Evolutionary conservation across 2,797 vertebrate genomes (phyloP).

Genomic region (Microctenopoma steveboyesi): DNA sequence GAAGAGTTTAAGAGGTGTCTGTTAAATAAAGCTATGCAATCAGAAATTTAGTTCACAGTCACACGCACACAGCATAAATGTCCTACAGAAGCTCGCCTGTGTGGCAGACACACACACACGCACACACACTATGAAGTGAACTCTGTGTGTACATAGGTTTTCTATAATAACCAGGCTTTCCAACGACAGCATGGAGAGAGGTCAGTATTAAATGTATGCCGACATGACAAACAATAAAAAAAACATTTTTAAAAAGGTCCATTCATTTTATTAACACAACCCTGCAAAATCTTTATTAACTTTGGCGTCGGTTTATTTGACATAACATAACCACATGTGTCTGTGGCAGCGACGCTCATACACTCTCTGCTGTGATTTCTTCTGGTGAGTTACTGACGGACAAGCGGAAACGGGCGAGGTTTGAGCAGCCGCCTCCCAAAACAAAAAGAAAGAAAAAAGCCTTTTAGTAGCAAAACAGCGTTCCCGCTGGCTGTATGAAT

Average conservation of each 20-base stretch:
- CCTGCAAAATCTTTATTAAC: constrained; percentile 35
- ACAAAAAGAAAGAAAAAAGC: constrained; percentile 47
- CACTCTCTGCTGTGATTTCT: constrained; percentile 47
- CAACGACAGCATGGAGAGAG: constrained; percentile 1
- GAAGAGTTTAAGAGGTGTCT: too few relatives aligned
- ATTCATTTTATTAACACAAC: constrained; percentile 24
- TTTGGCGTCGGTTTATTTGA: constrained; percentile 35
- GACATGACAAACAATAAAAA: neutral
- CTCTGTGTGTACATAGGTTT: neutral
- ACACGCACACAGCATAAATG: constrained; percentile 35
- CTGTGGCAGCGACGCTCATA: constrained; percentile 31
- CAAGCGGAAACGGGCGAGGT: constrained; percentile 26
- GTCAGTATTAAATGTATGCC: neutral
- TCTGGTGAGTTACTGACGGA: constrained; percentile 46
- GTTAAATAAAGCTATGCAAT: too few relatives aligned
- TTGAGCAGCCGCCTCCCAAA: constrained; percentile 36
- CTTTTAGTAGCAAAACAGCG: constrained; percentile 64
- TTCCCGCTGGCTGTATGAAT: constrained; percentile 77
- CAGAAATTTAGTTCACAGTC: neutral
- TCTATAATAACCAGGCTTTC: neutral
- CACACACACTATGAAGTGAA: constrained; percentile 4
- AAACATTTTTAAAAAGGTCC: constrained; percentile 7
- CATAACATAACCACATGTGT: constrained; percentile 6
- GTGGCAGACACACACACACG: neutral
- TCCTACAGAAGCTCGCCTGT: constrained; percentile 50